A percentile compares a stretch with the other conserved stretches of the same genome.
Conservation (phyloP, 1,140 invertebrate genomes). For the Babylonia areolata region DNA sequence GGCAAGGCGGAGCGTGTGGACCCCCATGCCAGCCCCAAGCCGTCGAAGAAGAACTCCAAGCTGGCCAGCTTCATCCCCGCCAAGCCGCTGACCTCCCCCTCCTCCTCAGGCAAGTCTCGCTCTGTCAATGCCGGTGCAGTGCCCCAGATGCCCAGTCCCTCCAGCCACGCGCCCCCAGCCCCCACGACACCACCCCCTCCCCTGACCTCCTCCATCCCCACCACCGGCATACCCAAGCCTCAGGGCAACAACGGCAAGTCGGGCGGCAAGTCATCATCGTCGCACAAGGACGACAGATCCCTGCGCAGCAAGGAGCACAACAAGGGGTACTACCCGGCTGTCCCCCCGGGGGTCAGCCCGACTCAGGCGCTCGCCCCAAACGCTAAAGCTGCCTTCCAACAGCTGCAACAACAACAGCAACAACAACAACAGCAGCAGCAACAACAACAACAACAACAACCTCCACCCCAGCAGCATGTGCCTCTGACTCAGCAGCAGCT, state of each 20-base stretch:
- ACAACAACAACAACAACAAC: constrained; percentile 53
- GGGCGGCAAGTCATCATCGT: constrained; percentile 20
- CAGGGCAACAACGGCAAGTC: constrained; percentile 58
- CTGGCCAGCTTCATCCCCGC: constrained; percentile 64
- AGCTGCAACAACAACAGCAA: not conserved
- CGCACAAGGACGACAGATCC: constrained; percentile 58
- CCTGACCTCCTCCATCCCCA: constrained; percentile 53
- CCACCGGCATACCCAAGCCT: constrained; percentile 56
- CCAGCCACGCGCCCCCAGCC: constrained; percentile 31
- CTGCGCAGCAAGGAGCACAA: constrained; percentile 44
- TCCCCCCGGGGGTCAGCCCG: constrained; percentile 35
- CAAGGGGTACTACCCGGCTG: constrained; percentile 41
- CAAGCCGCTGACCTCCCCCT: constrained; percentile 38
- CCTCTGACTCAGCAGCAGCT: constrained; percentile 47
- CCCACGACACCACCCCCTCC: constrained; percentile 40
- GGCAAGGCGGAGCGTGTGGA: constrained; percentile 4
- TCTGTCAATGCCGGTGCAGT: constrained; percentile 12
- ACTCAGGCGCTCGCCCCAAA: constrained; percentile 37
- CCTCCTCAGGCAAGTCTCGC: constrained; percentile 31
- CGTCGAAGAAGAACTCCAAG: constrained; percentile 64
- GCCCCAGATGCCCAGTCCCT: not conserved
- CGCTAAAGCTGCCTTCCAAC: constrained; percentile 16
- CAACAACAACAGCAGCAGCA: too few relatives aligned
- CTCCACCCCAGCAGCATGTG: constrained; percentile 41
- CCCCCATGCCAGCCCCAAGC: constrained; percentile 43